Percentiles rank a stretch among this genome's conserved stretches.
These are phyloP conservation scores for Chlorocebus sabaeus DNA, from an alignment of 2,113 vertebrate species.

Conservation along the genomic window DNA sequence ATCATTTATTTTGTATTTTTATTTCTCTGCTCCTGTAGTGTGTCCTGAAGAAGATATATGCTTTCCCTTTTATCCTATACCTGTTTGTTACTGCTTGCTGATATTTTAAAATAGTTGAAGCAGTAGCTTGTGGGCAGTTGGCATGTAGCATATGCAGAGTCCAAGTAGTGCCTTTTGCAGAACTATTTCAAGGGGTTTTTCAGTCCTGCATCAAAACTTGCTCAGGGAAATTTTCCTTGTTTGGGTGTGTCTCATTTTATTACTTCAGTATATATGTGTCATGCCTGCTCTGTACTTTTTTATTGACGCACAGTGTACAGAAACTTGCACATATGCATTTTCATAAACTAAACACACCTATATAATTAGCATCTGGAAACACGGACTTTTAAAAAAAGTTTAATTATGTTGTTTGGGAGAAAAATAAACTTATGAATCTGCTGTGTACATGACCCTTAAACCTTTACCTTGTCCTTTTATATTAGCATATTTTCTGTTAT, in stretches of 20 bases:
- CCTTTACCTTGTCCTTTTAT: conserved; percentile 22
- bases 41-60: neutral
- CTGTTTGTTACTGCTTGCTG: neutral
- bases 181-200: neutral
- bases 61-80: neutral
- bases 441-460: conserved; percentile 27
- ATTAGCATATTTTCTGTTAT: conserved; percentile 25
- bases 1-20: neutral
- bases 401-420: neutral
- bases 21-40: neutral
- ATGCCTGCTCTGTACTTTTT: neutral
- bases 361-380: neutral
- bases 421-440: neutral
- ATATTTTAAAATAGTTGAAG: neutral
- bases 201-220: neutral
- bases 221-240: neutral
- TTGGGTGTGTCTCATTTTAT: neutral
- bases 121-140: neutral
- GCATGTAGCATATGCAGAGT: neutral
- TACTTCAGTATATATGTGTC: neutral
- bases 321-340: neutral
- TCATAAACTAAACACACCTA: neutral
- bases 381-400: neutral
- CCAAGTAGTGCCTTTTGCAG: neutral
- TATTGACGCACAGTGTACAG: neutral